These are phyloP conservation scores for Calephelis perditalis DNA, from an alignment of 2,888 invertebrate species.

Conservation along the genomic window DNA sequence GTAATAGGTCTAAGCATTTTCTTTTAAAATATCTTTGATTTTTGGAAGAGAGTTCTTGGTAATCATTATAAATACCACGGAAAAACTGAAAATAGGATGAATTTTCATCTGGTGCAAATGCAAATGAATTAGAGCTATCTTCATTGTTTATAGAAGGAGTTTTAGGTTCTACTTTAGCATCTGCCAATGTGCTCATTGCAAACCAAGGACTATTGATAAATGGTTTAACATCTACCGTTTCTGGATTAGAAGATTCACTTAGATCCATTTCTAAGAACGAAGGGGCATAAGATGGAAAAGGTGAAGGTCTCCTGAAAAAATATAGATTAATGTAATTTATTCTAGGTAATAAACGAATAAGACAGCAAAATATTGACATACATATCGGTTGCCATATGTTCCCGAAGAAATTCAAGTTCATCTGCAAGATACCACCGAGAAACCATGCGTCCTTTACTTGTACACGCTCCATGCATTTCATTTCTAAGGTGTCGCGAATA, in stretches of 20 bases:
- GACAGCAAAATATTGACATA: slow-evolving; percentile 34
- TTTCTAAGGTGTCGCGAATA: slow-evolving; percentile 71
- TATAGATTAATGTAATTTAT: neutral
- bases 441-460: slow-evolving; percentile 63
- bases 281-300: slow-evolving; percentile 42
- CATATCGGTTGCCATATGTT: slow-evolving; percentile 72
- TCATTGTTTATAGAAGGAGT: slow-evolving; percentile 32
- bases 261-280: slow-evolving; percentile 40
- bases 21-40: slow-evolving; percentile 55
- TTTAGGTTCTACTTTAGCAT: slow-evolving; percentile 24
- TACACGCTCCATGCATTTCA: slow-evolving; percentile 67
- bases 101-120: slow-evolving; percentile 55
- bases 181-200: slow-evolving; percentile 24
- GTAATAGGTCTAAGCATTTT: slow-evolving; percentile 51
- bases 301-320: slow-evolving; percentile 41
- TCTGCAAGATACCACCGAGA: slow-evolving; percentile 69
- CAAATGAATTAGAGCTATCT: slow-evolving; percentile 41
- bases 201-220: slow-evolving; percentile 39
- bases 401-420: slow-evolving; percentile 63
- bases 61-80: slow-evolving; percentile 58
- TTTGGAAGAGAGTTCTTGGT: slow-evolving; percentile 46
- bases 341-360: neutral
- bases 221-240: slow-evolving; percentile 38
- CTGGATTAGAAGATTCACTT: slow-evolving; percentile 24
- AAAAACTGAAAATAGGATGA: slow-evolving; percentile 66